A percentile compares a stretch with the other conserved stretches of the same genome.
Evolutionary conservation across 2,888 invertebrate genomes (phyloP).

Genomic region (Coelopa pilipes): DNA sequence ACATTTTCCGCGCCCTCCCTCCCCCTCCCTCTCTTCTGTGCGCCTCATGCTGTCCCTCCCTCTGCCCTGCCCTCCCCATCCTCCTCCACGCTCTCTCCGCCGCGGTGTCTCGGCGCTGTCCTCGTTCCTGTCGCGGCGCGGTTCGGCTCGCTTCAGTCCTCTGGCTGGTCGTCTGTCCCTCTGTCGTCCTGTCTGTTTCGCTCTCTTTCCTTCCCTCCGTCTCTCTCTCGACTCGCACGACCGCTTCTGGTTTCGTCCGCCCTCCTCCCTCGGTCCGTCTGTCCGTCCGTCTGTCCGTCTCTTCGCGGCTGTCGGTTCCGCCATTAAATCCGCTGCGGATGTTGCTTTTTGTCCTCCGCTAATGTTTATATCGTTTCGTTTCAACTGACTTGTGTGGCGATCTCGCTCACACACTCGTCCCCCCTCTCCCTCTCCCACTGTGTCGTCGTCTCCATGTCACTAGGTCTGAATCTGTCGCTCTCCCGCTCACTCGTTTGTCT

Average conservation of each 20-base stretch:
- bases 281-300: slow-evolving; percentile 1
- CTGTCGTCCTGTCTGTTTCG: neutral
- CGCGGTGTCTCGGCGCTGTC: no score
- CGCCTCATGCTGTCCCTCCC: neutral
- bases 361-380: slow-evolving; percentile 20
- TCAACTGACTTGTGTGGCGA: neutral
- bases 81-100: no score
- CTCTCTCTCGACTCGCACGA: neutral
- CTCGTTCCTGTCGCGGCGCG: no score
- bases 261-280: neutral
- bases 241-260: neutral
- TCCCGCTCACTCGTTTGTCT: no score
- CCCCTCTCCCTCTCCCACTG: neutral
- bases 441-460: neutral
- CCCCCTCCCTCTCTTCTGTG: neutral
- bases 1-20: neutral
- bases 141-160: no score
- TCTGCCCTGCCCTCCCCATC: no score
- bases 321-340: slow-evolving; percentile 20
- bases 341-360: slow-evolving; percentile 18
- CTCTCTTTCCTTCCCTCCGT: neutral
- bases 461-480: neutral
- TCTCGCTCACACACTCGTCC: neutral
- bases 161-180: no score
- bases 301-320: slow-evolving; percentile 14